Evolutionary conservation across 2,797 vertebrate genomes (phyloP), one percentile per base, ranked within the genome.

Genomic region (Chaunax sp.): DNA sequence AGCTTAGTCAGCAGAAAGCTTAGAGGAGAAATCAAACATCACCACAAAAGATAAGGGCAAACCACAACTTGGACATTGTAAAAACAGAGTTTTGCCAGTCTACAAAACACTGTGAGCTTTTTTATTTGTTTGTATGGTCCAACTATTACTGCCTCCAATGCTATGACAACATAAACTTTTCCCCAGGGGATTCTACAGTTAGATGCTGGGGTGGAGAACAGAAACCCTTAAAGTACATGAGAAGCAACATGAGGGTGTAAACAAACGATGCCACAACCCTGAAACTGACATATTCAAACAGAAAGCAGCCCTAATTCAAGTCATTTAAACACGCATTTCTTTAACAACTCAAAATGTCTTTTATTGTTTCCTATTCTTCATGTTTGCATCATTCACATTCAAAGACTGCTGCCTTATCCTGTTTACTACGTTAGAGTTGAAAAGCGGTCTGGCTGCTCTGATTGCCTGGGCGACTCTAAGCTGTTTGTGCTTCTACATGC

Each of bases 1-100:
- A 41, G 46, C 63, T 75, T 22, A 23, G 63, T 74, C 51, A 62
- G 66, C 72, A 46, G 18, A 4, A 50, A 53, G n/a, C 57, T 20
- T 28, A 19, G 33, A 45, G 25, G 40, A 23, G 6, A 25, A 49
- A 55, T 35, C 5, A 11, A 54, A 30, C 45, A 33, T 26, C 33
- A 51, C 3, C 22, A 59, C 22, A 35, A 45, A 56, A 49, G 51
- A 35, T 10, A 69, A n/a, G 15, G 20, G n/a, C 6, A 68, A 41
- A 45, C 10, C 52, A 38, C 41, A 49, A 58, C 18, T 38, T 41
- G 9, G 18, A 41, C 16, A 13, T 41, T 10, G 12, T n/a, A 47
- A 15, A 37, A 43, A 10, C 1, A 16, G 38, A 16, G 44, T 33
- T 7, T 5, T 38, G 45, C 43, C 37, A 43, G 15, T 9, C 14